Percentiles rank a stretch among this genome's conserved stretches.
These are phyloP conservation scores for Acanthurus tractus DNA, from an alignment of 2,797 vertebrate genomes.

Conservation along the genomic window DNA sequence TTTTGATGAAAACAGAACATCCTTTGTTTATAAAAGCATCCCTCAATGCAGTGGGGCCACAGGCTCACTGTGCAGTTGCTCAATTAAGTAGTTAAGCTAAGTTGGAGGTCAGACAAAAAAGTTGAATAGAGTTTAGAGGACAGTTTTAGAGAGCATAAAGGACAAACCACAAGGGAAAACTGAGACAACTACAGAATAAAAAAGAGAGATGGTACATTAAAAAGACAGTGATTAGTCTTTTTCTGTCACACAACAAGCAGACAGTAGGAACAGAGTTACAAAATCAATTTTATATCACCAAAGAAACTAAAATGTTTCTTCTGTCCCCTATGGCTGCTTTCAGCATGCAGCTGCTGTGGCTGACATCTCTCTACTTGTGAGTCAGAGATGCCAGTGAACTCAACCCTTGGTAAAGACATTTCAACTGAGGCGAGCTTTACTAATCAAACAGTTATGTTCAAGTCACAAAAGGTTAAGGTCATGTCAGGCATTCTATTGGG, in stretches of 20 bases:
- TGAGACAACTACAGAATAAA: slow-evolving; percentile 24
- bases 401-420: slow-evolving; percentile 9
- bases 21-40: slow-evolving; percentile 19
- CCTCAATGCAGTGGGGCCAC: slow-evolving; percentile 13
- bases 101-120: slow-evolving; percentile 30
- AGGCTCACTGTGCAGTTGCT: slow-evolving; percentile 14
- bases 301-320: neutral
- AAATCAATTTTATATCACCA: neutral
- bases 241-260: slow-evolving; percentile 11
- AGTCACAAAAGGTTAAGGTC: slow-evolving; percentile 6
- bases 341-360: neutral
- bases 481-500: neutral
- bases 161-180: slow-evolving; percentile 18
- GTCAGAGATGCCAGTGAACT: slow-evolving; percentile 20
- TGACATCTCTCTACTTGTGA: neutral
- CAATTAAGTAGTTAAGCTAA: slow-evolving; percentile 11
- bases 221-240: slow-evolving; percentile 34
- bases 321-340: slow-evolving; percentile 1
- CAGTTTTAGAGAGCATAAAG: slow-evolving; percentile 9
- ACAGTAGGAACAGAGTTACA: slow-evolving; percentile 8
- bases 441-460: slow-evolving; percentile 19
- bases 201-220: slow-evolving; percentile 27
- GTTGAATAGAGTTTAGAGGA: neutral
- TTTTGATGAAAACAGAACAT: slow-evolving; percentile 55
- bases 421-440: neutral